phyloP scores from a whole-genome alignment of 2,113 vertebrate species.

The Columba janthina region DNA sequence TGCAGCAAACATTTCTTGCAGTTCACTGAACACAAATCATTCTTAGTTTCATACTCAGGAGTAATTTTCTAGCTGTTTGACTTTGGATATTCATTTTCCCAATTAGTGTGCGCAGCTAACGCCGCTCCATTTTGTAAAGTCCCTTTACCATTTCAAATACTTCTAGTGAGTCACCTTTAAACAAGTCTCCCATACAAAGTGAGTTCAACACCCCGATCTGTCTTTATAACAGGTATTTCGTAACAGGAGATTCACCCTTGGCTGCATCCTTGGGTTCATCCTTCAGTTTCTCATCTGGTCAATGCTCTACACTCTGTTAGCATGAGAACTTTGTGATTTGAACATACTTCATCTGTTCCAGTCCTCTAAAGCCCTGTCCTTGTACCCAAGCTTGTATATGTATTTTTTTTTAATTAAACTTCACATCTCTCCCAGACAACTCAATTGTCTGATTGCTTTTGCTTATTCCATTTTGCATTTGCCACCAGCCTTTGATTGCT shows the following conservation, averaged over 20 bases:
- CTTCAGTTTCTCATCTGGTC: background rate
- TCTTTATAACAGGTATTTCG: background rate
- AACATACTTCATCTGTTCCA: background rate
- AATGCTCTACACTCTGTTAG: background rate
- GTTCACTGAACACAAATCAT: rapidly evolving
- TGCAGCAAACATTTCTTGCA: background rate
- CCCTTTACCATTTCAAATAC: background rate
- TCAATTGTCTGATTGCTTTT: background rate
- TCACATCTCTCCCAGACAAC: background rate
- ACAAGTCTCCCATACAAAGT: background rate
- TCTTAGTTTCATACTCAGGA: background rate
- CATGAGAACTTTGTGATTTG: background rate
- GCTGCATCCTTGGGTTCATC: background rate
- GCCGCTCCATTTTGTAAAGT: background rate
- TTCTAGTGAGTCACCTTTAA: background rate
- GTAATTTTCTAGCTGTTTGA: background rate
- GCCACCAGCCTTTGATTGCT: background rate
- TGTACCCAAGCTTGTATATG: background rate
- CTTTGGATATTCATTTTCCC: background rate
- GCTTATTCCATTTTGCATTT: background rate
- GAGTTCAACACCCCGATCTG: background rate
- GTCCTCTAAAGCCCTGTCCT: background rate
- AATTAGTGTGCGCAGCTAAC: background rate
- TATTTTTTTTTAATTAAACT: background rate
- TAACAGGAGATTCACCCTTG: background rate